phyloP scores from a whole-genome alignment of 2,797 vertebrate species.

The Rhinichthys osculus region DNA sequence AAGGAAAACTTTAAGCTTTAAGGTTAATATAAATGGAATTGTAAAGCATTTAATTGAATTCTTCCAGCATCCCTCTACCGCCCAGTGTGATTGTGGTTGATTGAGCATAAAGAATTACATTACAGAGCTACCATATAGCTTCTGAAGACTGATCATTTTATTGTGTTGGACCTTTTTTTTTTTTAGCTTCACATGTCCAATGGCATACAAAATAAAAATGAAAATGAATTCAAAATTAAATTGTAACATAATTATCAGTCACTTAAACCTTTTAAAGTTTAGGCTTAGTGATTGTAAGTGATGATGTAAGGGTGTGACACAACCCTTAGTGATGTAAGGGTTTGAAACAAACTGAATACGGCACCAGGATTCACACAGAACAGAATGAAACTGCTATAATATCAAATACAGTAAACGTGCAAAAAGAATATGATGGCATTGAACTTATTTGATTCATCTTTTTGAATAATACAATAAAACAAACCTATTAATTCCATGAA shows the following conservation, averaged over 20 bases:
- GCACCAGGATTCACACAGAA: neutral
- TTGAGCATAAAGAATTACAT: neutral
- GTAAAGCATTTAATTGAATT: neutral
- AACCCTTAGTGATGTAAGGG: neutral
- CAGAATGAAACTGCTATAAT: neutral
- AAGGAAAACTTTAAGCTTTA: neutral
- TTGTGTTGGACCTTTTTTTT: neutral
- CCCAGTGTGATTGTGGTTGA: neutral
- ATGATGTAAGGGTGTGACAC: too few species aligned
- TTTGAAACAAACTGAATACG: neutral
- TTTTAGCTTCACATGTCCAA: neutral
- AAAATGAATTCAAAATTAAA: neutral
- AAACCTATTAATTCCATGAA: too few species aligned
- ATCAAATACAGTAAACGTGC: neutral
- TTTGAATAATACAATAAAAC: neutral
- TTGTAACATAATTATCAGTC: neutral
- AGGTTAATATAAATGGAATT: neutral
- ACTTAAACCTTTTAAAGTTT: neutral
- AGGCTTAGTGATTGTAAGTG: too few species aligned
- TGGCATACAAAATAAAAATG: neutral
- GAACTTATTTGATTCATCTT: neutral
- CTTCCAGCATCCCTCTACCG: neutral
- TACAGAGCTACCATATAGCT: neutral
- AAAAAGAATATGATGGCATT: neutral
- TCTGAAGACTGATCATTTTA: neutral